phyloP scores from a whole-genome alignment of 2,797 vertebrate species.

The Oryzias sinensis region DNA sequence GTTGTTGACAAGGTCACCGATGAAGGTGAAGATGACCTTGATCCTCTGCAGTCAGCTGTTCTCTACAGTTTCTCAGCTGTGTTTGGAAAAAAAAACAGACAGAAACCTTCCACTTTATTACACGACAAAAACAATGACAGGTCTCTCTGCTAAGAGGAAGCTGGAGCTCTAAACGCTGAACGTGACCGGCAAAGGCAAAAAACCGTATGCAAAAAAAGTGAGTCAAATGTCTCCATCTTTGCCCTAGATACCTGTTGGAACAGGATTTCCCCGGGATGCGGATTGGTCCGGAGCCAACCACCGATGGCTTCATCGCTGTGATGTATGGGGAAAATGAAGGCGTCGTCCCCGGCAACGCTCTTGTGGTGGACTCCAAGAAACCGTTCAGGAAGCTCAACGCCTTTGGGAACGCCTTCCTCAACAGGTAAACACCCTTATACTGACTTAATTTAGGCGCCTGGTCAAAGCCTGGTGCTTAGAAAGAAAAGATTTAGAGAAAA shows the following conservation, averaged over 20 bases:
- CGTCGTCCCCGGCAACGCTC: constrained; percentile 89
- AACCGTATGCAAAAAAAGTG: no score
- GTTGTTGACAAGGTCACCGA: constrained; percentile 20
- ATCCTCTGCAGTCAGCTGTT: constrained; percentile 2
- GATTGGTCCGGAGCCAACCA: constrained; percentile 95
- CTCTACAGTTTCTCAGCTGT: background rate
- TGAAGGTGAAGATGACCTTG: constrained; percentile 6
- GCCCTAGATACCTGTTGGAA: constrained; percentile 88
- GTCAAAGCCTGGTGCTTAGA: no score
- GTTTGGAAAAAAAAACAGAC: no score
- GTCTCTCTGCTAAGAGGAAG: no score
- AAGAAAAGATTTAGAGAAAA: no score
- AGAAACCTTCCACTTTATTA: no score
- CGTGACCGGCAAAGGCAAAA: no score
- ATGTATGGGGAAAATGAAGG: constrained; percentile 94
- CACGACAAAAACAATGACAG: no score
- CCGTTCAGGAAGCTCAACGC: constrained; percentile 94
- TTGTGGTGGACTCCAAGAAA: constrained; percentile 96
- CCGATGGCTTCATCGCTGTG: constrained; percentile 96
- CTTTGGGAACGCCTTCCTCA: constrained; percentile 95
- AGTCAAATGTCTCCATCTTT: background rate
- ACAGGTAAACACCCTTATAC: constrained; percentile 77
- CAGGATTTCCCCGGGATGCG: constrained; percentile 97
- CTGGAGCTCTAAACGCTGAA: no score
- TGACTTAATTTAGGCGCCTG: no score